phyloP scores from a whole-genome alignment of 1,140 invertebrate genomes.

The Pseudoatta argentina region DNA sequence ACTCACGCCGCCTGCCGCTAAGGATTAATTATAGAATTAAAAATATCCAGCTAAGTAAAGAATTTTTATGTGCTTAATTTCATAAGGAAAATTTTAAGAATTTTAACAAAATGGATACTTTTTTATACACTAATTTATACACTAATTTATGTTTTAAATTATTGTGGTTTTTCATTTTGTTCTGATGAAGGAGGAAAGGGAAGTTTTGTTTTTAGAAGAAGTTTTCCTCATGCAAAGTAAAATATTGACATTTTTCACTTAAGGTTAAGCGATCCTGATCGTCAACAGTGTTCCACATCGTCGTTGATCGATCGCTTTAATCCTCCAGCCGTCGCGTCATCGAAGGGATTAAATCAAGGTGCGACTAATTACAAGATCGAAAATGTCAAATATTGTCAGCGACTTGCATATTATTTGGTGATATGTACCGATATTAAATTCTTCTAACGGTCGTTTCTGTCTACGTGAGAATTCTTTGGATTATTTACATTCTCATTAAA shows the following conservation, averaged over 20 bases:
- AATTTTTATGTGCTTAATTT: background rate
- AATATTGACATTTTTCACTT: conserved; percentile 42
- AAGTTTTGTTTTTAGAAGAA: background rate
- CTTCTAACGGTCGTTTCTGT: conserved; percentile 61
- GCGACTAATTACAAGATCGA: conserved; percentile 40
- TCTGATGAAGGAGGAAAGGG: background rate
- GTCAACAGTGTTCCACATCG: conserved; percentile 39
- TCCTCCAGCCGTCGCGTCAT: conserved; percentile 4
- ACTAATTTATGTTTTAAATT: background rate
- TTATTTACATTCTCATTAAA: conserved; percentile 45
- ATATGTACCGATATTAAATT: conserved; percentile 72
- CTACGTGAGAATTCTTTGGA: conserved; percentile 48
- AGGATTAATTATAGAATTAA: conserved; percentile 44
- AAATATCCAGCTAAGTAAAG: background rate
- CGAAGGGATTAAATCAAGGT: conserved; percentile 52
- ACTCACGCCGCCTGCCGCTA: background rate
- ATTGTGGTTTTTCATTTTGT: background rate
- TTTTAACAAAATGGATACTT: background rate
- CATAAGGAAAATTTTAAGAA: background rate
- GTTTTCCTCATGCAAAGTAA: background rate
- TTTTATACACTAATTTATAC: background rate
- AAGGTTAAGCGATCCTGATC: conserved; percentile 34
- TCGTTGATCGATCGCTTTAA: conserved; percentile 57
- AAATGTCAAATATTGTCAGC: conserved; percentile 44
- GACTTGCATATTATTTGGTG: conserved; percentile 48